These are phyloP conservation scores for Eriocheir sinensis DNA, from an alignment of 1,140 invertebrate species.

Conservation along the genomic window DNA sequence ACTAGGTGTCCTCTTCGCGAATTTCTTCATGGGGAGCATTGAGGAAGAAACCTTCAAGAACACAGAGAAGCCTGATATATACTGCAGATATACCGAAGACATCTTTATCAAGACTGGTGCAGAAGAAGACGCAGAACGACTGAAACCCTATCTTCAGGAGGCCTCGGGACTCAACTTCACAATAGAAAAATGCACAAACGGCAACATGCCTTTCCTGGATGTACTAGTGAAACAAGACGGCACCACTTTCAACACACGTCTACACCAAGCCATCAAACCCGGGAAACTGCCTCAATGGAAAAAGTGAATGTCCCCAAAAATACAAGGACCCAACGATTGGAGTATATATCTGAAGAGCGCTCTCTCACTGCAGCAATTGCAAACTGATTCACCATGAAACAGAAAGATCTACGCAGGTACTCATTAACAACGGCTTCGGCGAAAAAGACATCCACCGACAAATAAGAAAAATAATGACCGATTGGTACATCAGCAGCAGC, in stretches of 20 bases:
- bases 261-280: not conserved
- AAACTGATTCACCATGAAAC: not conserved
- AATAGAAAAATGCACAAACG: not conserved
- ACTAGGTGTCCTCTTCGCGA: not conserved
- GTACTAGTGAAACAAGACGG: not conserved
- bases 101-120: not conserved
- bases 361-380: not conserved
- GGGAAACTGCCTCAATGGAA: not conserved
- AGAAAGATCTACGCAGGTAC: not conserved
- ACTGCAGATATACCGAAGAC: not conserved
- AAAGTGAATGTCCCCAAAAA: not conserved
- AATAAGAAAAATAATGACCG: not conserved
- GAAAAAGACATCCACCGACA: not conserved
- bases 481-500: not conserved
- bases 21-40: not conserved
- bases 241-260: not conserved
- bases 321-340: not conserved
- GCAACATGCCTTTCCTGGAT: not conserved
- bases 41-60: not conserved
- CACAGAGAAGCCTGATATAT: not conserved
- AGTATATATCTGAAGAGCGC: not conserved
- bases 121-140: not conserved
- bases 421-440: not conserved
- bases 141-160: not conserved
- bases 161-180: not conserved